phyloP scores from a whole-genome alignment of 92 coral and sea anemone genomes.

The Micromussa lordhowensis region DNA sequence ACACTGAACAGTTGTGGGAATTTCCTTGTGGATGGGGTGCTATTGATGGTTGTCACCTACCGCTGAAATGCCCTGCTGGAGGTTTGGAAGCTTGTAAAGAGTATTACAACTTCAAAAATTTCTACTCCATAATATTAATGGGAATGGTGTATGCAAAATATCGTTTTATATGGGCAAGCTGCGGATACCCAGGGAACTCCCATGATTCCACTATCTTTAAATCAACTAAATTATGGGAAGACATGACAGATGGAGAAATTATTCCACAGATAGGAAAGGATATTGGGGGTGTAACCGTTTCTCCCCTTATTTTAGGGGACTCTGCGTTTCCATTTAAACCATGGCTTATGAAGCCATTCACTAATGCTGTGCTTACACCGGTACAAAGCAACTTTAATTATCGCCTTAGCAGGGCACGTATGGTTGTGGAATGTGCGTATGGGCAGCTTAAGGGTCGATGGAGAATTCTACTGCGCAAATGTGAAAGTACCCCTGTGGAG shows the following conservation, averaged over 20 bases:
- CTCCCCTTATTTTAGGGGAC: constrained; percentile 39
- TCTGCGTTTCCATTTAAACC: constrained; percentile 24
- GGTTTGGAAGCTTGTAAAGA: no score
- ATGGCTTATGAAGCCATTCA: constrained; percentile 40
- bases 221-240: constrained; percentile 3
- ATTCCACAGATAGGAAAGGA: no score
- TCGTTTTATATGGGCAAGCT: not conserved
- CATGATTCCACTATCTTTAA: not conserved
- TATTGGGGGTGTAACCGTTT: constrained; percentile 7
- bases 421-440: constrained; percentile 36
- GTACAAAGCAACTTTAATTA: constrained; percentile 30
- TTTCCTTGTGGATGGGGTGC: no score
- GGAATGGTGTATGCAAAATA: not conserved
- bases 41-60: no score
- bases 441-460: constrained; percentile 31
- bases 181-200: not conserved
- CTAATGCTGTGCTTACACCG: constrained; percentile 49
- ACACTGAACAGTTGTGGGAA: no score
- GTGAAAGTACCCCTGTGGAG: constrained; percentile 18
- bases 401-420: constrained; percentile 34
- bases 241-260: no score
- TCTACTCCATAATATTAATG: no score
- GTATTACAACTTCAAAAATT: no score
- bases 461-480: constrained; percentile 26
- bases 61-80: no score